A percentile compares a stretch with the other conserved stretches of the same genome.
These are phyloP conservation scores for Scaptomyza cyrtandrae DNA, from an alignment of 2,888 invertebrate species.

Conservation along the genomic window DNA sequence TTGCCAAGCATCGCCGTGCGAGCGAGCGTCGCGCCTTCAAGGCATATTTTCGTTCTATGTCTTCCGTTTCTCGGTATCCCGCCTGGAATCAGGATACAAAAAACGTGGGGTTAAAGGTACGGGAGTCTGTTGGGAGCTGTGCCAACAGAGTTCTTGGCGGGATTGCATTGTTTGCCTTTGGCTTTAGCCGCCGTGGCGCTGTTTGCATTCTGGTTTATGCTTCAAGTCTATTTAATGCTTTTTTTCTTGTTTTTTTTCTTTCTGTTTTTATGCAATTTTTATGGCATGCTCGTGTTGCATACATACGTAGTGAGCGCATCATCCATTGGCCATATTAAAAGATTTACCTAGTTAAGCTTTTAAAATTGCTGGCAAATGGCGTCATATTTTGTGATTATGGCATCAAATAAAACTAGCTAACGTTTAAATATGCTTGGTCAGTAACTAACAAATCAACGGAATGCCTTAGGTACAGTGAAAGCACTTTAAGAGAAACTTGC, in stretches of 20 bases:
- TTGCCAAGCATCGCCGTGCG: constrained; percentile 47
- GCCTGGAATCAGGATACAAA: not conserved
- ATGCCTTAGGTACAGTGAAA: constrained; percentile 26
- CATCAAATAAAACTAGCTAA: constrained; percentile 17
- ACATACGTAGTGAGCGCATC: constrained; percentile 27
- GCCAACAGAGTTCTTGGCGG: constrained; percentile 57
- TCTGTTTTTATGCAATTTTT: constrained; percentile 39
- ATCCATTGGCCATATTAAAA: constrained; percentile 73
- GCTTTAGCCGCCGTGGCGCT: constrained; percentile 64
- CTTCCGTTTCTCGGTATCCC: constrained; percentile 35
- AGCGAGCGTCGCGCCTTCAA: constrained; percentile 48
- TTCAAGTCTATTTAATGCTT: constrained; percentile 23
- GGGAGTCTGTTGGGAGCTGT: constrained; percentile 41
- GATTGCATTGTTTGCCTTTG: constrained; percentile 78
- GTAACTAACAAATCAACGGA: constrained; percentile 40
- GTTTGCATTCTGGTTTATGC: constrained; percentile 75
- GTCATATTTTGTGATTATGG: constrained; percentile 66
- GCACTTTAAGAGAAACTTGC: not conserved
- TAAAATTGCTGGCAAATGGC: constrained; percentile 65
- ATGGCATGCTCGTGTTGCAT: constrained; percentile 7
- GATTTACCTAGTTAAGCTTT: constrained; percentile 74
- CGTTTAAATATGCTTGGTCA: constrained; percentile 25
- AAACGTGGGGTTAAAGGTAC: not conserved
- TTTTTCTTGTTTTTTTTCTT: constrained; percentile 37
- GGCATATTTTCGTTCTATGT: constrained; percentile 64